These are phyloP conservation scores for Limenitis arthemis DNA, from an alignment of 2,888 invertebrate species.

Conservation along the genomic window DNA sequence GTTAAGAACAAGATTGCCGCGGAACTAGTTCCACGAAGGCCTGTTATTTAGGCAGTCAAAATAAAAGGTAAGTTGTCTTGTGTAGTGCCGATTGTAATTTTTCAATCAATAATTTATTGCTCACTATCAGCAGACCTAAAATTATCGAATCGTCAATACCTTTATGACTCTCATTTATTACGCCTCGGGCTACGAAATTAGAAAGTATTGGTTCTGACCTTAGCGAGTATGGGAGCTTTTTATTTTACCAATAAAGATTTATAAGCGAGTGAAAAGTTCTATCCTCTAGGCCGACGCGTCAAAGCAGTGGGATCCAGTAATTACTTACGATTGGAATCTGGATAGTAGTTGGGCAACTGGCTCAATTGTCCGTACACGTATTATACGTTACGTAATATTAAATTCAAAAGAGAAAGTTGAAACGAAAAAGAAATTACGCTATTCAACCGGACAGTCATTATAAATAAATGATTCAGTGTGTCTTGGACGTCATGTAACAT, in stretches of 20 bases:
- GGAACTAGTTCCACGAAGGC: slow-evolving; percentile 13
- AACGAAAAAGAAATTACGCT: slow-evolving; percentile 33
- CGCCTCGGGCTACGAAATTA: slow-evolving; percentile 62
- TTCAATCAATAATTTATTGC: slow-evolving; percentile 24
- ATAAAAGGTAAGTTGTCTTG: slow-evolving; percentile 18
- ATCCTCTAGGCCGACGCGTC: slow-evolving; percentile 29
- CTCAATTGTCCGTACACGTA: slow-evolving; percentile 31
- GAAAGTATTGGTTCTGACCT: slow-evolving; percentile 48
- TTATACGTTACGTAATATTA: slow-evolving; percentile 31
- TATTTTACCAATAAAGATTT: slow-evolving; percentile 56
- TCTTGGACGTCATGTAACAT: slow-evolving; percentile 7
- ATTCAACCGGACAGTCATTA: slow-evolving; percentile 27
- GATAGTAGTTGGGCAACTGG: slow-evolving; percentile 28
- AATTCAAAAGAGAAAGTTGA: slow-evolving; percentile 46
- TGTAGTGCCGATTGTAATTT: slow-evolving; percentile 12
- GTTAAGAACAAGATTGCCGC: too few species aligned
- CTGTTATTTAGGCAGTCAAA: slow-evolving; percentile 9
- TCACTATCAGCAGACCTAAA: slow-evolving; percentile 31
- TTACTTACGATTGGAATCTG: slow-evolving; percentile 43
- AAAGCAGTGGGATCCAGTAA: slow-evolving; percentile 36
- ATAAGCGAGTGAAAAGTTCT: slow-evolving; percentile 41
- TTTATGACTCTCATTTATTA: slow-evolving; percentile 55
- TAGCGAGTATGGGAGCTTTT: slow-evolving; percentile 37
- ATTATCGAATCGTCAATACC: slow-evolving; percentile 43
- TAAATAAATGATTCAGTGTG: slow-evolving; percentile 13